phyloP scores from a whole-genome alignment of 2,113 vertebrate species.

The Anhinga anhinga region DNA sequence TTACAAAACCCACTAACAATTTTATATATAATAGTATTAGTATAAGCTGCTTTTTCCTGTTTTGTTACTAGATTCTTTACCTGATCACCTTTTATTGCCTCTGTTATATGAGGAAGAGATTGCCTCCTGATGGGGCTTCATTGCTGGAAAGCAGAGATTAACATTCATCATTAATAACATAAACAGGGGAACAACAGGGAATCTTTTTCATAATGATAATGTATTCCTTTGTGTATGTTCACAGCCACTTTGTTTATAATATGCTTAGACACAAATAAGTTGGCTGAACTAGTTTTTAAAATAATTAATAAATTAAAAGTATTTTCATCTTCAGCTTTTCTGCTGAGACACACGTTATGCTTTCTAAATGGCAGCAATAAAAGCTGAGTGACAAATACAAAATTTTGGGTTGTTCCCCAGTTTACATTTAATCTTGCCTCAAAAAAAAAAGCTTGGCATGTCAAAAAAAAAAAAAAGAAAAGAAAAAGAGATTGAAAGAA shows the following conservation, averaged over 20 bases:
- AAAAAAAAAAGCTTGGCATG: background rate
- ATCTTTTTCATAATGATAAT: background rate
- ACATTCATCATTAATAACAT: background rate
- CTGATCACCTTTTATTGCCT: background rate
- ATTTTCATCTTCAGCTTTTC: background rate
- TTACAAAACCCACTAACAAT: background rate
- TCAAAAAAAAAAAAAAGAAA: background rate
- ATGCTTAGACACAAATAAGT: background rate
- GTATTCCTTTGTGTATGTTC: background rate
- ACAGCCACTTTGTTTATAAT: background rate
- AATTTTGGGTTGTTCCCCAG: background rate
- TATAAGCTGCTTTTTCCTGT: background rate
- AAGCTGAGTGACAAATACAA: background rate
- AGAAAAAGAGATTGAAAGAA: background rate
- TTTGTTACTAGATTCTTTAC: background rate
- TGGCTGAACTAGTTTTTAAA: background rate
- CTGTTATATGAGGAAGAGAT: background rate
- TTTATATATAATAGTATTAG: background rate
- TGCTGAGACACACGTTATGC: background rate
- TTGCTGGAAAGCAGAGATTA: slow-evolving; percentile 3
- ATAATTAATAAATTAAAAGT: background rate
- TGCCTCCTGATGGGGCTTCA: background rate
- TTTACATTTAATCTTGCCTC: background rate
- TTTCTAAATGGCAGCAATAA: background rate
- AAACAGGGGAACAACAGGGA: background rate